phyloP scores from a whole-genome alignment of 2,888 invertebrate species.

The Pecten maximus region DNA sequence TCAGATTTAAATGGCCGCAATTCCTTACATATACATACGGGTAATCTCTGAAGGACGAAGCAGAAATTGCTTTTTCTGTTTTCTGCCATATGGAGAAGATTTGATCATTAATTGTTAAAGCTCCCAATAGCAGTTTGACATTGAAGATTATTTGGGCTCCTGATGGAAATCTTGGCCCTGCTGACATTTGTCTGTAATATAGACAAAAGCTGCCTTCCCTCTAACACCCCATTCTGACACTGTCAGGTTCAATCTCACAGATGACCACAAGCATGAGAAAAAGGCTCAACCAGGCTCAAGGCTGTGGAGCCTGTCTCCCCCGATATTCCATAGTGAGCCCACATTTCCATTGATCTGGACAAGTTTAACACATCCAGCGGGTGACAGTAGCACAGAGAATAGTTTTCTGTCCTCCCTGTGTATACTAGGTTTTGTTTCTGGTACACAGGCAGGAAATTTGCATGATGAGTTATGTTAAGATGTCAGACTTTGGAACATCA shows the following conservation, averaged over 20 bases:
- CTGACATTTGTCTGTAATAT: conserved; percentile 1
- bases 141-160: background rate
- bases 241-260: background rate
- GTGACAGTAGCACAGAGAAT: background rate
- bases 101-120: background rate
- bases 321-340: background rate
- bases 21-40: background rate
- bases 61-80: background rate
- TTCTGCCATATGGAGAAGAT: background rate
- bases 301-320: background rate
- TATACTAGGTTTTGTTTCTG: background rate
- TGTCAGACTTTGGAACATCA: background rate
- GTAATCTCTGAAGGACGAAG: background rate
- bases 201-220: background rate
- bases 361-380: background rate
- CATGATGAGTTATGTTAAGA: background rate
- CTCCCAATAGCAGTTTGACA: background rate
- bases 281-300: conserved; percentile 6
- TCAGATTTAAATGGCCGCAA: too few species aligned
- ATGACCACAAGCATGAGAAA: background rate
- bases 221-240: background rate
- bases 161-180: background rate
- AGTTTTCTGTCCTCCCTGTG: background rate
- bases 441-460: background rate
- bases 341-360: background rate